Percentiles rank a stretch among this genome's conserved stretches.
phyloP scores from a whole-genome alignment of 1,140 invertebrate species.

The Spodoptera litura region DNA sequence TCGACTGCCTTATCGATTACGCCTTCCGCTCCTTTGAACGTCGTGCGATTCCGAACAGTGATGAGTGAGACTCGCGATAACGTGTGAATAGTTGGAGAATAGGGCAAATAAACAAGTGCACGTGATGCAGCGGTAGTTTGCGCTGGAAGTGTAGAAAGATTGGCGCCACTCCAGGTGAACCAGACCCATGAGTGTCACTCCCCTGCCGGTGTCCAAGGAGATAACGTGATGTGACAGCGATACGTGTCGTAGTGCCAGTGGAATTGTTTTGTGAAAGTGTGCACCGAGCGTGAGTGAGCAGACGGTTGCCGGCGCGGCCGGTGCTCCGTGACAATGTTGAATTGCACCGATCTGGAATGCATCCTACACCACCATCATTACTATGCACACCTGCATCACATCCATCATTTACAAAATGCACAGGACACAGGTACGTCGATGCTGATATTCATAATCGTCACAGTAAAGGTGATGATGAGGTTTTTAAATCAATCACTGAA shows the following conservation, averaged over 20 bases:
- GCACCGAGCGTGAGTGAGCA: conserved; percentile 76
- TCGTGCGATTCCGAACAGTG: conserved; percentile 61
- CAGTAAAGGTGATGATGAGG: conserved; percentile 46
- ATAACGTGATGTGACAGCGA: conserved; percentile 84
- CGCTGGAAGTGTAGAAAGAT: conserved; percentile 70
- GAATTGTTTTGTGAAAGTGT: conserved; percentile 85
- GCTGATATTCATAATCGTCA: conserved; percentile 30
- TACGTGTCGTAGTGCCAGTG: conserved; percentile 78
- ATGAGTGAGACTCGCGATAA: conserved; percentile 58
- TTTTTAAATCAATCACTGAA: conserved; percentile 59
- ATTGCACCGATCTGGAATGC: conserved; percentile 92
- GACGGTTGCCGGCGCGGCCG: conserved; percentile 71
- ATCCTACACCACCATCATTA: conserved; percentile 91
- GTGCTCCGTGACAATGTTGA: conserved; percentile 88
- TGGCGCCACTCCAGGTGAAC: conserved; percentile 68
- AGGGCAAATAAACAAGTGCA: conserved; percentile 65
- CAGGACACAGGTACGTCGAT: conserved; percentile 84
- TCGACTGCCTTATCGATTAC: conserved; percentile 68
- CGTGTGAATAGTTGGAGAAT: conserved; percentile 61
- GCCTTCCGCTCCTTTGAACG: conserved; percentile 61
- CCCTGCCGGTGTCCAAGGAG: conserved; percentile 71
- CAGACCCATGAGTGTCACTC: conserved; percentile 64
- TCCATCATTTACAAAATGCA: conserved; percentile 87
- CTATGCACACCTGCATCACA: conserved; percentile 90
- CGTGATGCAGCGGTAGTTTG: conserved; percentile 67